phyloP scores from a whole-genome alignment of 2,888 invertebrate genomes.

The Chydorus sphaericus region DNA sequence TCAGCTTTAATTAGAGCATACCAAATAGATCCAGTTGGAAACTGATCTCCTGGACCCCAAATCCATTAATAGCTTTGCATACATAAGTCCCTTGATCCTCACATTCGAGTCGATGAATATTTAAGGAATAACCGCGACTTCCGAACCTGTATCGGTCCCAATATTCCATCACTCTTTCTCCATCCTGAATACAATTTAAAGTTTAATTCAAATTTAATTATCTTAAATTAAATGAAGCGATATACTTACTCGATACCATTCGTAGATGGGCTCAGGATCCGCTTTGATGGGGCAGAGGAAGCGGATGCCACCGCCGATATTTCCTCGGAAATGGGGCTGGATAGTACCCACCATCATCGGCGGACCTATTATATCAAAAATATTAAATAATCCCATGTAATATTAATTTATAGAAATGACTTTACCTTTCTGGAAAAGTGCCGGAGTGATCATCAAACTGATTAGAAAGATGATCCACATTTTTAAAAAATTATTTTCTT shows the following conservation, averaged over 20 bases:
- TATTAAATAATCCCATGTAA: no score
- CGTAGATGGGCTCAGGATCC: not conserved
- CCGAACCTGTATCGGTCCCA: constrained; percentile 4
- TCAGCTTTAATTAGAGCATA: not conserved
- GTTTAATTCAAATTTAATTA: no score
- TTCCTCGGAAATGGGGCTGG: not conserved
- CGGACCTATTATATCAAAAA: not conserved
- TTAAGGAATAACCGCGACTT: not conserved
- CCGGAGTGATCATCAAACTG: no score
- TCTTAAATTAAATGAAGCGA: not conserved
- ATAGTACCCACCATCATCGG: not conserved
- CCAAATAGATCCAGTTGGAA: constrained; percentile 6
- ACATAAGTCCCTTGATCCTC: constrained; percentile 3
- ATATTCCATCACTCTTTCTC: not conserved
- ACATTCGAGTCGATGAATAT: constrained; percentile 6
- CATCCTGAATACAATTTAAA: not conserved
- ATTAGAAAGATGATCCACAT: no score
- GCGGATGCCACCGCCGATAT: not conserved
- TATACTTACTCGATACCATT: not conserved
- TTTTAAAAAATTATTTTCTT: no score
- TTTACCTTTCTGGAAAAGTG: no score
- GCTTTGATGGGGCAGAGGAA: not conserved
- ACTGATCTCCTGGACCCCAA: constrained; percentile 6
- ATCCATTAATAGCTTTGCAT: constrained; percentile 2
- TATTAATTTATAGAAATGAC: not conserved